Conservation (phyloP, 2,888 invertebrate genomes). For the Melieria picta region DNA sequence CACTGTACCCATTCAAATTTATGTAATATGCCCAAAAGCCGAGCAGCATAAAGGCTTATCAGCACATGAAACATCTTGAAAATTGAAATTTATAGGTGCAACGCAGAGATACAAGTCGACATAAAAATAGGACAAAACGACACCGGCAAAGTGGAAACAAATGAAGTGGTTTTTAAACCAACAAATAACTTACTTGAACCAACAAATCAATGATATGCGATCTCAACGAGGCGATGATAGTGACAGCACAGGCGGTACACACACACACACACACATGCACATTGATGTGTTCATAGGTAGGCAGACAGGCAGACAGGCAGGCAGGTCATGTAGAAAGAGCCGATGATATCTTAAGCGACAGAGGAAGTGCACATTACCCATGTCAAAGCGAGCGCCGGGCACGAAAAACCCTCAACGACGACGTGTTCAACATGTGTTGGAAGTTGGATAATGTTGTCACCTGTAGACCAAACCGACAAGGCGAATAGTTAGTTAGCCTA, state of each 20-base stretch:
- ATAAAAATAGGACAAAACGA: background rate
- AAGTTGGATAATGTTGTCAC: too few relatives aligned
- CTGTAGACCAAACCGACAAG: too few relatives aligned
- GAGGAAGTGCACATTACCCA: too few relatives aligned
- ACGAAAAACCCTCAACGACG: too few relatives aligned
- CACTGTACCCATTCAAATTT: background rate
- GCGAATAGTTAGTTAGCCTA: too few relatives aligned
- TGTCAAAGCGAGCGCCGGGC: too few relatives aligned
- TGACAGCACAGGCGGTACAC: background rate
- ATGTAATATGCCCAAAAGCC: background rate
- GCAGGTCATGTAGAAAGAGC: too few relatives aligned
- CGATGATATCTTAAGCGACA: too few relatives aligned
- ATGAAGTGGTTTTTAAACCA: slow-evolving; percentile 11
- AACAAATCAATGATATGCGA: background rate
- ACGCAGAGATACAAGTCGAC: background rate
- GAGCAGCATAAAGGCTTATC: slow-evolving; percentile 1
- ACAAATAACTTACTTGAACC: background rate
- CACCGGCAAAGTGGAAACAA: background rate
- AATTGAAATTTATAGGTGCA: slow-evolving; percentile 27
- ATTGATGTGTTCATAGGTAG: too few relatives aligned
- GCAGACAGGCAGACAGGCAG: too few relatives aligned
- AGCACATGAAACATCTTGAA: slow-evolving; percentile 1
- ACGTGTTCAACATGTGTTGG: too few relatives aligned
- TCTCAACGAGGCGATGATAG: background rate
- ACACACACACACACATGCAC: background rate